Evolutionary conservation across 2,797 vertebrate genomes (phyloP).

Genomic region (Brotogeris chrysoptera): DNA sequence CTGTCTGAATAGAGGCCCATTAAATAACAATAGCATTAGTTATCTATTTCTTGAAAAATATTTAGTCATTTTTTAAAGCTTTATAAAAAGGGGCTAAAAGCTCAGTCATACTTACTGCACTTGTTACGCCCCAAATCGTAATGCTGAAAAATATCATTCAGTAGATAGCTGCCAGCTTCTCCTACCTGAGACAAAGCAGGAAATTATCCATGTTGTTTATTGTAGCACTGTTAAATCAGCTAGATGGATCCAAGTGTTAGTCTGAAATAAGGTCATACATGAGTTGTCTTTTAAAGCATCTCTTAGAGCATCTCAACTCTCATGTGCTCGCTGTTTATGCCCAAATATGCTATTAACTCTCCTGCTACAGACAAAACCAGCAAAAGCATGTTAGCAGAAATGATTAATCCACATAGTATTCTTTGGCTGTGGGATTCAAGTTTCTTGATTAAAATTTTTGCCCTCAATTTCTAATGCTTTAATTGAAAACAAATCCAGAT

Average conservation of each 20-base stretch:
- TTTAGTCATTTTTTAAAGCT: neutral
- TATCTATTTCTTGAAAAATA: neutral
- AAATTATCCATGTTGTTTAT: neutral
- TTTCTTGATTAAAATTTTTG: neutral
- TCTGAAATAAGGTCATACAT: neutral
- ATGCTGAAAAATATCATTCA: neutral
- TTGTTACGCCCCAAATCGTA: neutral
- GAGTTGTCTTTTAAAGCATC: neutral
- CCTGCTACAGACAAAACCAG: neutral
- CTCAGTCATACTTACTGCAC: neutral
- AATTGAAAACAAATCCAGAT: neutral
- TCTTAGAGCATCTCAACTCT: neutral
- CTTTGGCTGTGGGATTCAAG: neutral
- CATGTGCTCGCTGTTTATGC: neutral
- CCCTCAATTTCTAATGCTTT: neutral
- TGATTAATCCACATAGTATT: neutral
- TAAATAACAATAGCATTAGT: neutral
- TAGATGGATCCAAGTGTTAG: neutral
- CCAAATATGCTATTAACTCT: neutral
- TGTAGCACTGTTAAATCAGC: neutral
- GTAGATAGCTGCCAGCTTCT: slow-evolving; percentile 13
- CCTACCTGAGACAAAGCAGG: slow-evolving; percentile 13
- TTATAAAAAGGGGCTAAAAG: neutral
- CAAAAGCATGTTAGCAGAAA: neutral
- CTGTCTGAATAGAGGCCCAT: neutral